phyloP scores from a whole-genome alignment of 37 sponge, comb jelly and placozoan species.

The Petrosia ficiformis region DNA sequence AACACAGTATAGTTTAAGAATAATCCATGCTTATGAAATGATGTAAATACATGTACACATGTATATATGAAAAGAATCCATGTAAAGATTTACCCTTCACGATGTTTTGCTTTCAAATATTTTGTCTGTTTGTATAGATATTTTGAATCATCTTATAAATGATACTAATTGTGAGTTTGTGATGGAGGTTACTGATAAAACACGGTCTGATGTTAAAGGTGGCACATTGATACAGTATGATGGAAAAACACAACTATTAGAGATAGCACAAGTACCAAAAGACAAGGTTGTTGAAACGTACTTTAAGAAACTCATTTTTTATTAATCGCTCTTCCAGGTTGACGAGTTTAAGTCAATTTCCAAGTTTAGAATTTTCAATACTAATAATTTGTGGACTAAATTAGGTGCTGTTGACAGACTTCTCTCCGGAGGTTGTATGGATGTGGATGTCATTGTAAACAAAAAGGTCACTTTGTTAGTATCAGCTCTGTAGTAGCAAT shows the following conservation, averaged over 20 bases:
- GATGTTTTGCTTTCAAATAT: too few species aligned
- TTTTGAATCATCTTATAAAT: slow-evolving; percentile 74
- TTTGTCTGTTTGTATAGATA: slow-evolving; percentile 29
- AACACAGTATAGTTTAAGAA: too few species aligned
- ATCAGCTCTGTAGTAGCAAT: too few species aligned
- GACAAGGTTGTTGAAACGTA: slow-evolving; percentile 22
- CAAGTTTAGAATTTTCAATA: slow-evolving; percentile 97
- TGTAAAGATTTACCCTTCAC: too few species aligned
- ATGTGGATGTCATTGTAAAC: slow-evolving; percentile 90
- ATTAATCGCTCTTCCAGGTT: slow-evolving; percentile 27
- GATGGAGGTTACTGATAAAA: slow-evolving; percentile 98
- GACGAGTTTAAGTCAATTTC: slow-evolving; percentile 95
- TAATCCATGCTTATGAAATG: too few species aligned
- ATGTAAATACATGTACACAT: too few species aligned
- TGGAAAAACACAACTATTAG: slow-evolving; percentile 75
- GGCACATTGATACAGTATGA: slow-evolving; percentile 92
- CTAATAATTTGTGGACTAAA: slow-evolving; percentile 92
- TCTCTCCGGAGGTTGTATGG: slow-evolving; percentile 18
- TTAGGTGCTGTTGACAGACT: slow-evolving; percentile 74
- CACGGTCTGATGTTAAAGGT: slow-evolving; percentile 95
- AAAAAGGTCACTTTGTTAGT: slow-evolving; percentile 57
- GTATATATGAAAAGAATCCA: too few species aligned
- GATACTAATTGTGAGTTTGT: slow-evolving; percentile 75
- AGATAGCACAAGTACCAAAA: slow-evolving; percentile 91
- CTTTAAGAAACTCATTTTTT: background rate